Base-by-base conservation (phyloP, 23 tunicate species). In the Trididemnum miniatum region DNA sequence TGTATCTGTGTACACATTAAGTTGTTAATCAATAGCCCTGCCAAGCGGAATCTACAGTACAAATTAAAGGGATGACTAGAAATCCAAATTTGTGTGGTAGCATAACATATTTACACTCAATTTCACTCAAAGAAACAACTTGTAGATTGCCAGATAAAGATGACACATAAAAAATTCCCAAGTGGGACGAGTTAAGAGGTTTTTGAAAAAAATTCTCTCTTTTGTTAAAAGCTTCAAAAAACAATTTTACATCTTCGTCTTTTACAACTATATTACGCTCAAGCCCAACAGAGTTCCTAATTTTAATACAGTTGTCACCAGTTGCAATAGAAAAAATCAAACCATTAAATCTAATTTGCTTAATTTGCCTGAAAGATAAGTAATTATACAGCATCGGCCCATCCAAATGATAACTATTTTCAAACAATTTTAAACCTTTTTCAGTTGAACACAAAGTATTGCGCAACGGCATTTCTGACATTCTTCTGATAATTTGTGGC, bases 401-500 rank as follows among this genome's bases (percentile, higher is more conserved):
- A n/a, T n/a, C n/a, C n/a, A 49, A 49, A 49, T 49, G 15, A 18
- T 49, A 18, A 9, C 18, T 49, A 9, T 18, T 49, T 49, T 49
- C 18, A 9, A 49, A 18, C 12, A 12, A 9, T 18, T 49, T 49
- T 49, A 9, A 12, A 18, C 18, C 57, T 49, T 49, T 12, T 49
- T 9, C 15, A 9, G 15, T 12, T 9, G 15, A 49, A 49, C 15
- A 9, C 57, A 49, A 49, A 9, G 57, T 49, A 49, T 49, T 49
- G 57, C 57, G 57, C n/a, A n/a, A n/a, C n/a, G n/a, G n/a, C n/a
- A n/a, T 69, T 39, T 73, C 59, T 73, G 20, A 37, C 24, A 83
- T 34, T 34, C 87, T 54, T 60, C 72, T 34, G 35, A 83, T 26
- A 27, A 83, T 64, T 73, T 83, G 87, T 59, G 52, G 87, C 59